Percentiles rank a stretch among this genome's conserved stretches.
Evolutionary conservation across 2,888 invertebrate genomes (phyloP).

Genomic region (Epirrhoe tristata): DNA sequence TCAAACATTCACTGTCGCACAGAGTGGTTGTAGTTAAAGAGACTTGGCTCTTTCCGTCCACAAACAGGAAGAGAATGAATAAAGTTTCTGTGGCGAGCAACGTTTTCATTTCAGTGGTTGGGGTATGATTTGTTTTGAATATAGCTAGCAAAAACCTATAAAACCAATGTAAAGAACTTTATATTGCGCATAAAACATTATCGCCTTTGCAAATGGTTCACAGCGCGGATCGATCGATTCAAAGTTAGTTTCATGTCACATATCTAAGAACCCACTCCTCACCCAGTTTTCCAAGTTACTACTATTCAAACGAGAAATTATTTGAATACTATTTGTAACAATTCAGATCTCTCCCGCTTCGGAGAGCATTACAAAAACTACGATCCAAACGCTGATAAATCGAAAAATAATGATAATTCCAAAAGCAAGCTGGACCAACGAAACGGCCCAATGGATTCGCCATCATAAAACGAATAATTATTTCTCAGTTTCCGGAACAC

Average conservation of each 20-base stretch:
- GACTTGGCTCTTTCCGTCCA: constrained; percentile 32
- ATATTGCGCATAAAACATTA: constrained; percentile 61
- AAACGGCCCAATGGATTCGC: constrained; percentile 30
- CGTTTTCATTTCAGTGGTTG: constrained; percentile 39
- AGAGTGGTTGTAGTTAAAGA: constrained; percentile 51
- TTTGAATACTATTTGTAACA: not conserved
- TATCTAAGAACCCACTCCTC: constrained; percentile 20
- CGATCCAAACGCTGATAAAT: constrained; percentile 11
- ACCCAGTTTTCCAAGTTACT: constrained; percentile 11
- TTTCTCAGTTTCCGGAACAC: constrained; percentile 58
- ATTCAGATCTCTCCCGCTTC: not conserved
- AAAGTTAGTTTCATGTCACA: constrained; percentile 29
- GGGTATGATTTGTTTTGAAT: constrained; percentile 43
- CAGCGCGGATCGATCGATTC: constrained; percentile 37
- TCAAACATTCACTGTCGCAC: constrained; percentile 45
- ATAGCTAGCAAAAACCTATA: constrained; percentile 39
- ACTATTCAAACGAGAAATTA: not conserved
- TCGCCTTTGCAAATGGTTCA: constrained; percentile 47
- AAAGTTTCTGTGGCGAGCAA: constrained; percentile 30
- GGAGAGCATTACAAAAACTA: not conserved
- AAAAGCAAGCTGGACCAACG: constrained; percentile 18
- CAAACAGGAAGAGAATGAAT: constrained; percentile 28
- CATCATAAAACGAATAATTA: constrained; percentile 53
- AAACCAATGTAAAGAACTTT: constrained; percentile 51
- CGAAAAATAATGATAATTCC: constrained; percentile 17